phyloP scores from a whole-genome alignment of 1,140 invertebrate species.

The Aphidius gifuensis region DNA sequence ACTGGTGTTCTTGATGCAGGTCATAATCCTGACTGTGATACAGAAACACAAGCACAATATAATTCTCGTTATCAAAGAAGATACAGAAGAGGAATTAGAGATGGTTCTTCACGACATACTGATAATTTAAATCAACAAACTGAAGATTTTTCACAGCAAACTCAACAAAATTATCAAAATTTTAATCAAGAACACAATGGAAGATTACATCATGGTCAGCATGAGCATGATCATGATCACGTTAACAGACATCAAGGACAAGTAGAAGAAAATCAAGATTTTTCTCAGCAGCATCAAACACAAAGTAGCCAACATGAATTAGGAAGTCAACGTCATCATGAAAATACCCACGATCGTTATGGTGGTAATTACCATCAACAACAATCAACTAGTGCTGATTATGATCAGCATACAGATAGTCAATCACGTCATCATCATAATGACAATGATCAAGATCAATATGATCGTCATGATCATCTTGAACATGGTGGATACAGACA shows the following conservation, averaged over 20 bases:
- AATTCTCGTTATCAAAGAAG: too few relatives aligned
- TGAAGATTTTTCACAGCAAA: slow-evolving; percentile 31
- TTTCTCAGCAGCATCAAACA: slow-evolving; percentile 31
- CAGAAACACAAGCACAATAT: too few relatives aligned
- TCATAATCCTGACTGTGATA: not conserved
- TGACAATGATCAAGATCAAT: not conserved
- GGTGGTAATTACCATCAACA: not conserved
- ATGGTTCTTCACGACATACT: slow-evolving; percentile 6
- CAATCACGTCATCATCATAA: not conserved
- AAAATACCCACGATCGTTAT: slow-evolving; percentile 19
- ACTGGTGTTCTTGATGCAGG: not conserved
- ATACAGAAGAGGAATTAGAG: too few relatives aligned
- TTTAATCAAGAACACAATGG: slow-evolving; percentile 19
- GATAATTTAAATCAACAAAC: slow-evolving; percentile 28
- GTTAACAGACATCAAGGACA: not conserved
- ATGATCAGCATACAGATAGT: slow-evolving; percentile 26
- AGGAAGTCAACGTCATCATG: slow-evolving; percentile 20
- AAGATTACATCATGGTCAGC: slow-evolving; percentile 5
- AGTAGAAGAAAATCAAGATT: slow-evolving; percentile 19
- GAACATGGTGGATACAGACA: slow-evolving; percentile 16
- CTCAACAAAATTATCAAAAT: slow-evolving; percentile 7
- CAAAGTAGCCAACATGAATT: not conserved
- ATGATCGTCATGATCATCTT: slow-evolving; percentile 6
- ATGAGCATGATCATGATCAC: slow-evolving; percentile 18
- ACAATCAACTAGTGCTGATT: slow-evolving; percentile 28